Evolutionary conservation across 1,140 invertebrate genomes (phyloP), one percentile per base, ranked within the genome.

Genomic region (Drosophila auraria): DNA sequence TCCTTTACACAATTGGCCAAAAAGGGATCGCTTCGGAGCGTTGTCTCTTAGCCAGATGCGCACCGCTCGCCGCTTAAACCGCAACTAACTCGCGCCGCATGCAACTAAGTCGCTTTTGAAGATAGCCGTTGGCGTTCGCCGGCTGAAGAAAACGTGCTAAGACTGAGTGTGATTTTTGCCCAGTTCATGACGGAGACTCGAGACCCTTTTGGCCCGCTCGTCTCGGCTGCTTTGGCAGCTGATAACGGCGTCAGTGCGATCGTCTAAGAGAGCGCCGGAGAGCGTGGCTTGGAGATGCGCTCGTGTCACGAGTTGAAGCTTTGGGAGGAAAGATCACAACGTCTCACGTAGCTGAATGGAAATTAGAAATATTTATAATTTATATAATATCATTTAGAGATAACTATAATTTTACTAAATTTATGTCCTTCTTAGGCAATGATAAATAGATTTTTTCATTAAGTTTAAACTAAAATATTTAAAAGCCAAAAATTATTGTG

Each of bases 21-120:
- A 33, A 30, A 50, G 69, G 56, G 47, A 74, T 51, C 33, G 38
- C 12, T 42, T 42, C n/a, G 23, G 23, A 40, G 27, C 27, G 66
- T 38, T 62, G 44, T 15, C 49, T 40, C 5, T 40, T 14, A 71
- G 42, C 65, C 44, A 15, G 62, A 90, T 73, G 86, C 74, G 66
- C 53, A 65, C 82, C 70, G 68, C 12, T 62, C 64, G 86, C 69
- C 66, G 81, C 61, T 84, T 62, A 82, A 79, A 79, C 77, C 78
- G 66, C 78, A 79, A 89, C 84, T 89, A 89, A 89, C 86, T 76
- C 45, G 73, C 49, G 45, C 38, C 73, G 66, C 59, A 79, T 81
- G 81, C 73, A 84, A 72, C 81, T 72, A 54, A 79, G 78, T 70
- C 63, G 69, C 76, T 89, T 87, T 89, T 89, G 81, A 89, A 89